phyloP scores from a whole-genome alignment of 2,113 vertebrate species.

The Centrocercus urophasianus region DNA sequence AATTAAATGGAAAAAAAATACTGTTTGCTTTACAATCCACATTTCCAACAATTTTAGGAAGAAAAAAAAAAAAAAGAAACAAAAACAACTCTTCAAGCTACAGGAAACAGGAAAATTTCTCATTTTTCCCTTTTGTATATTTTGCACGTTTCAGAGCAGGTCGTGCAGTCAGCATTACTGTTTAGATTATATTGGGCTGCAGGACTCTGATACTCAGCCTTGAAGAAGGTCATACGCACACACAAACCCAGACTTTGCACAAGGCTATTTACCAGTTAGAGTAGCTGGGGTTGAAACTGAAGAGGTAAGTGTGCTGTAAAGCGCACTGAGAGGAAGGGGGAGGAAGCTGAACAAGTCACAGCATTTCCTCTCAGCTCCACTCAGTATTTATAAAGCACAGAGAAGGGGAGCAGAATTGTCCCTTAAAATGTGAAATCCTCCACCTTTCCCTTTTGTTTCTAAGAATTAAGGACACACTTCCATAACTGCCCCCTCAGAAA shows the following conservation, averaged over 20 bases:
- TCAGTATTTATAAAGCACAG: not conserved
- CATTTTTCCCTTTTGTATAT: not conserved
- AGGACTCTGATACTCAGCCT: not conserved
- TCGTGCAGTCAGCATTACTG: not conserved
- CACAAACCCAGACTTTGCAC: not conserved
- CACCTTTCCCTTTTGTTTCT: not conserved
- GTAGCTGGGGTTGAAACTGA: not conserved
- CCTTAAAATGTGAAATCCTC: not conserved
- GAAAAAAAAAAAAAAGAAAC: not conserved
- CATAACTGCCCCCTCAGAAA: not conserved
- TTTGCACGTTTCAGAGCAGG: not conserved
- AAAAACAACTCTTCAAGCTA: not conserved
- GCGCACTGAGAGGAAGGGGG: not conserved
- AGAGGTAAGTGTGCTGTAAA: not conserved
- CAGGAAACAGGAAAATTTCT: not conserved
- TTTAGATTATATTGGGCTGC: not conserved
- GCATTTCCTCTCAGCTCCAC: accelerated
- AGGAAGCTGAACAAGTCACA: not conserved
- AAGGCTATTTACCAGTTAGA: not conserved
- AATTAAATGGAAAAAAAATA: not conserved
- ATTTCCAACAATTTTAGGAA: not conserved
- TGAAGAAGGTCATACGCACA: not conserved
- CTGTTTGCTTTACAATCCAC: not conserved
- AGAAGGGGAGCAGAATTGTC: not conserved
- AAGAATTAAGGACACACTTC: not conserved